phyloP scores from a whole-genome alignment of 2,113 vertebrate genomes.

The Menura novaehollandiae region DNA sequence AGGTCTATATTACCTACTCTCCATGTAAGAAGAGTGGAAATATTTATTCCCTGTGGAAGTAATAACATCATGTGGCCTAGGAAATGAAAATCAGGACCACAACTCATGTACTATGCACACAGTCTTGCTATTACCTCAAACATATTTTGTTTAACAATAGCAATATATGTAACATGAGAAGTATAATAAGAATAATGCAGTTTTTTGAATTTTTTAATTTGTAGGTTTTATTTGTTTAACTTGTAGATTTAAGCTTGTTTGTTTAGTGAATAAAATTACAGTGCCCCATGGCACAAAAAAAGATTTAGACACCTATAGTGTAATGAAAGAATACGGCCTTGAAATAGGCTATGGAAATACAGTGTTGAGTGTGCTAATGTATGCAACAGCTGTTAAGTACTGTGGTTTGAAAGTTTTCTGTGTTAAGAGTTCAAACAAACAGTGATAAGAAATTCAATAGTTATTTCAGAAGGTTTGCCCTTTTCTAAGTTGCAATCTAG shows the following conservation, averaged over 20 bases:
- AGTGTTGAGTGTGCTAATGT: neutral
- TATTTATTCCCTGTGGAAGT: neutral
- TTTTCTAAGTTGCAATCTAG: neutral
- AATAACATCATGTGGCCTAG: neutral
- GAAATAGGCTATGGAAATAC: neutral
- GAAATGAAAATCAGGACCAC: neutral
- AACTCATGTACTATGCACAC: neutral
- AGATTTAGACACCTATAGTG: neutral
- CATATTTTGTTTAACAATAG: neutral
- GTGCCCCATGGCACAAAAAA: neutral
- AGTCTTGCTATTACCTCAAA: neutral
- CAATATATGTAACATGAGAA: neutral
- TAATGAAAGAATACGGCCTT: neutral
- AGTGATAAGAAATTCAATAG: neutral
- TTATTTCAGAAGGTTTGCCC: neutral
- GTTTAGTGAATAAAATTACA: neutral
- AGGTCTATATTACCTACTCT: neutral
- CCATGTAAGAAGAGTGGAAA: neutral
- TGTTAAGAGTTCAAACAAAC: neutral
- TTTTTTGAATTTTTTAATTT: neutral
- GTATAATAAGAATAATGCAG: neutral
- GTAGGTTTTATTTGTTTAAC: neutral
- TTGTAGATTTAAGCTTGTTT: neutral
- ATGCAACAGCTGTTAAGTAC: neutral
- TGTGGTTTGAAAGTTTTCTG: neutral